A percentile compares a stretch with the other conserved stretches of the same genome.
These are phyloP conservation scores for Arizona elegans DNA, from an alignment of 2,113 vertebrate genomes.

Conservation along the genomic window DNA sequence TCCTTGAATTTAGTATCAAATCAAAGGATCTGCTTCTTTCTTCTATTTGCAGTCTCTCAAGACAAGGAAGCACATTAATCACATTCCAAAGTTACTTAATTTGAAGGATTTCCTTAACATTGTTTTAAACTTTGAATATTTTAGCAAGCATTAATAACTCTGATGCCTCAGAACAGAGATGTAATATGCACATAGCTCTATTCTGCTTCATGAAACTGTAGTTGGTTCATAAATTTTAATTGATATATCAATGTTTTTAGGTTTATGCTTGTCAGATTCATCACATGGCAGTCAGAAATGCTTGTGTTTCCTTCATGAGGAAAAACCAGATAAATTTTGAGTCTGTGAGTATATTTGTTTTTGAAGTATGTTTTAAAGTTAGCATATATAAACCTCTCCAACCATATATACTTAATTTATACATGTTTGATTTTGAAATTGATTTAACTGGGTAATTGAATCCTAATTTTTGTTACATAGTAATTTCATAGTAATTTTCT, in stretches of 20 bases:
- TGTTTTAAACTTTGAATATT: background rate
- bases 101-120: background rate
- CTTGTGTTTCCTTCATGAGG: constrained; percentile 85
- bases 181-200: background rate
- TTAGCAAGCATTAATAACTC: background rate
- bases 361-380: fast-evolving
- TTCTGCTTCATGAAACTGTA: background rate
- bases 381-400: background rate
- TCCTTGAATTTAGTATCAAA: background rate
- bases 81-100: background rate
- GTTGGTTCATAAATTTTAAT: background rate
- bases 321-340: constrained; percentile 81
- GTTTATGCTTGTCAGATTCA: constrained; percentile 86
- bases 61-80: background rate
- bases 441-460: background rate
- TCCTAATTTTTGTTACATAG: background rate
- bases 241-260: constrained; percentile 49
- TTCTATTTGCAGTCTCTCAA: background rate
- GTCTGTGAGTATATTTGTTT: constrained; percentile 75
- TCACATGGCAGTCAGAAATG: constrained; percentile 81
- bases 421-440: background rate
- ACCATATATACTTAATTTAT: background rate
- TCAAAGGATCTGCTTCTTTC: background rate
- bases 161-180: background rate
- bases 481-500: background rate